Base-by-base conservation (phyloP, 2,113 vertebrate species). In the Malaclemys terrapin region DNA sequence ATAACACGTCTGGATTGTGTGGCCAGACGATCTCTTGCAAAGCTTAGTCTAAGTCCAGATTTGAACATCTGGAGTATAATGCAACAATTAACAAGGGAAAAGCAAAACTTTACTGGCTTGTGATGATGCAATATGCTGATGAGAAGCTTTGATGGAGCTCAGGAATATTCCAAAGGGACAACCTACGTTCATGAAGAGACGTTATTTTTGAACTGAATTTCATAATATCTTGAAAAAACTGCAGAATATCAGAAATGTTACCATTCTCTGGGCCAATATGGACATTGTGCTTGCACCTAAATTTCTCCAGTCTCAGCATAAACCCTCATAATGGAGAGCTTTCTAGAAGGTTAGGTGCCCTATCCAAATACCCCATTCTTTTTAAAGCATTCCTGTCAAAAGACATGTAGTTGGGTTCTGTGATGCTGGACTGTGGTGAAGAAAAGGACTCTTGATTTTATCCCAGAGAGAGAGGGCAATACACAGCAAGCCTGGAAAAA, bases 11-110 rank as follows among this genome's bases (percentile, higher is more conserved):
- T 89, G 50, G 22, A 81, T 75, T 47, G 91, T 80, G 76, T 35
- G 75, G 91, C 5, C 65, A 76, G 57, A 53, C 12, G 57, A n/a
- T 83, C 92, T 84, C 49, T 50, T 84, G 82, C 69, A 47, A 52
- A 87, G 27, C 82, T 59, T 59, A 47, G 65, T 78, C 49, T 94
- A 79, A 91, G 85, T 94, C 88, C 91, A 50, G 83, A 91, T 90
- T 52, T 91, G 69, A 89, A 88, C 59, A 91, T 14, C 16, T 87
- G 50, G 75, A 89, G 85, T 87, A 69, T 76, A 94, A 88, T 93
- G 88, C 69, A 76, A 89, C 52, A 56, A 84, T 85, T 93, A 97
- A 97, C 94, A 91, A 94, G 87, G 95, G 89, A 96, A 96, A 95
- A 16, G 29, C 81, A 93, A 93, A 97, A 93, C 91, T 85, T 94